Evolutionary conservation across 2,113 vertebrate species (phyloP).

Genomic region (Hirundichthys speculiger): DNA sequence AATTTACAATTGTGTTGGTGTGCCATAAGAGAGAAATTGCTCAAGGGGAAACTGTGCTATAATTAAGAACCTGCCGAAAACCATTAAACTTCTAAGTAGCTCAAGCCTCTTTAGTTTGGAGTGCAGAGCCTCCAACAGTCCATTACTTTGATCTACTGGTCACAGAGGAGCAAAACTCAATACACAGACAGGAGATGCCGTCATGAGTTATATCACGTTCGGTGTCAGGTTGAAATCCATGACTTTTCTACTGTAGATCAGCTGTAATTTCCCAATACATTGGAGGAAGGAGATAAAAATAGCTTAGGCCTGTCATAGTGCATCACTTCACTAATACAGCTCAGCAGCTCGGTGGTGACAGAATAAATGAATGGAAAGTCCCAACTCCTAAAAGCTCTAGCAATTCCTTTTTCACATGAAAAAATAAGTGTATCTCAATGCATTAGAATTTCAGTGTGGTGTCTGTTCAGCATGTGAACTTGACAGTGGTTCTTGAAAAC

Average conservation of each 20-base stretch:
- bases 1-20: slow-evolving; percentile 53
- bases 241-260: slow-evolving; percentile 62
- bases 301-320: slow-evolving; percentile 63
- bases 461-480: slow-evolving; percentile 34
- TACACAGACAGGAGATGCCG: slow-evolving; percentile 50
- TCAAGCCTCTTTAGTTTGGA: slow-evolving; percentile 53
- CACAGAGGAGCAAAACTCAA: slow-evolving; percentile 72
- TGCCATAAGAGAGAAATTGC: slow-evolving; percentile 50
- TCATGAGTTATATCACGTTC: slow-evolving; percentile 70
- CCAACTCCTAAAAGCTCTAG: slow-evolving; percentile 50
- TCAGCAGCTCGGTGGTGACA: slow-evolving; percentile 45
- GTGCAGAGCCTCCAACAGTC: slow-evolving; percentile 62
- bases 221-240: slow-evolving; percentile 45
- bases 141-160: slow-evolving; percentile 79
- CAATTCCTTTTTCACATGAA: slow-evolving; percentile 56
- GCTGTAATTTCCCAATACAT: slow-evolving; percentile 55
- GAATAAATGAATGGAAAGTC: slow-evolving; percentile 64
- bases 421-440: slow-evolving; percentile 51
- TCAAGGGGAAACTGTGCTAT: slow-evolving; percentile 62
- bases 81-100: slow-evolving; percentile 66
- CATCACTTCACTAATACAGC: slow-evolving; percentile 61
- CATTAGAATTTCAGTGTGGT: slow-evolving; percentile 56
- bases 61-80: slow-evolving; percentile 74
- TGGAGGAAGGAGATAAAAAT: slow-evolving; percentile 61
- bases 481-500: slow-evolving; percentile 32